Evolutionary conservation across 1,140 invertebrate genomes (phyloP).

Genomic region (Homalodisca vitripennis): DNA sequence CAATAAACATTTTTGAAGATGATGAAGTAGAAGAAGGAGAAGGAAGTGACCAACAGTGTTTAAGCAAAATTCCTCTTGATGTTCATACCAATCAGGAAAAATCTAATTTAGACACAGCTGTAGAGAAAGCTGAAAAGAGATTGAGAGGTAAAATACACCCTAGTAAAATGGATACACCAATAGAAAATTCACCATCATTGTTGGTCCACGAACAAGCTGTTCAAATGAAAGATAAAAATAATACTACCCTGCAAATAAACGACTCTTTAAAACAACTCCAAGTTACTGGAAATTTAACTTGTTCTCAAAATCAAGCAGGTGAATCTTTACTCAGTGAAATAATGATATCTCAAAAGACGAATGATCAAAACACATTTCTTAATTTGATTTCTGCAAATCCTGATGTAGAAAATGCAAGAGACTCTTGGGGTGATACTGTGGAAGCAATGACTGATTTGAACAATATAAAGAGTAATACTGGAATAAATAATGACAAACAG

Average conservation of each 20-base stretch:
- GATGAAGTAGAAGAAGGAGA: constrained; percentile 26
- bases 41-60: constrained; percentile 6
- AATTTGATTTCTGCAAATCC: too few species aligned
- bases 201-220: too few species aligned
- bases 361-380: not conserved
- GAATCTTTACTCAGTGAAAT: too few species aligned
- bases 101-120: not conserved
- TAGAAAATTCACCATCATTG: too few species aligned
- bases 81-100: not conserved
- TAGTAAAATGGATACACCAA: too few species aligned
- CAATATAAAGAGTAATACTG: too few species aligned
- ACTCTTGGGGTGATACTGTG: constrained; percentile 10
- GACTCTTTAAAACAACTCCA: too few species aligned
- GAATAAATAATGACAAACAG: too few species aligned
- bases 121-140: not conserved
- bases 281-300: too few species aligned
- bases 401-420: constrained; percentile 16
- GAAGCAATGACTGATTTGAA: not conserved
- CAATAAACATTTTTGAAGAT: constrained; percentile 29
- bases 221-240: not conserved
- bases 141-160: not conserved
- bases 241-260: not conserved
- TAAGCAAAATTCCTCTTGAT: not conserved
- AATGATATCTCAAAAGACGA: not conserved
- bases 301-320: too few species aligned